Percentiles rank a stretch among this genome's conserved stretches.
phyloP scores from a whole-genome alignment of 2,888 invertebrate species.

The Drosophila borealis region DNA sequence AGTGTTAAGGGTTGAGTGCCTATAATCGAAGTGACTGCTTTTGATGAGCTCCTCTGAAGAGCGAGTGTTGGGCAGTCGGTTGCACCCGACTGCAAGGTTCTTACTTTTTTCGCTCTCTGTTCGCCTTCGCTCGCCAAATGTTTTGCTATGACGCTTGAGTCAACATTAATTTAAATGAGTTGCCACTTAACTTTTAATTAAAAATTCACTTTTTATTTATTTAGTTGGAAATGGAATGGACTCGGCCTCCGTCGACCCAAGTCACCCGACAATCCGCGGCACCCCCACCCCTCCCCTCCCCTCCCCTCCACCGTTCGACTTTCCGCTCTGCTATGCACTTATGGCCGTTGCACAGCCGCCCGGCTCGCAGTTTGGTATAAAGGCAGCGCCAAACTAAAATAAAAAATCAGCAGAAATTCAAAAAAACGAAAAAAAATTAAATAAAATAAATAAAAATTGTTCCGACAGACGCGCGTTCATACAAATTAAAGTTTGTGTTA shows the following conservation, averaged over 20 bases:
- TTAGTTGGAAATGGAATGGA: constrained; percentile 77
- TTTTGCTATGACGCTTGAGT: constrained; percentile 80
- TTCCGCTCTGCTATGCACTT: constrained; percentile 49
- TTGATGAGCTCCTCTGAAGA: too few relatives aligned
- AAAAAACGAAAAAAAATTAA: constrained; percentile 22
- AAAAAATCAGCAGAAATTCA: constrained; percentile 56
- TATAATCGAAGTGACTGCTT: too few relatives aligned
- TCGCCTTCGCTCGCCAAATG: constrained; percentile 63
- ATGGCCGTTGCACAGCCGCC: constrained; percentile 41
- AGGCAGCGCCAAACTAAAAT: constrained; percentile 69
- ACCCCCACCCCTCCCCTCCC: background rate
- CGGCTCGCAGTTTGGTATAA: constrained; percentile 69
- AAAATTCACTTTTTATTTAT: constrained; percentile 82
- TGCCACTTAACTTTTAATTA: constrained; percentile 83
- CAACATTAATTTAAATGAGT: constrained; percentile 83
- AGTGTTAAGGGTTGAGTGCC: too few relatives aligned
- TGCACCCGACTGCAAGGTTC: too few relatives aligned
- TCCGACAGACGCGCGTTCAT: constrained; percentile 45
- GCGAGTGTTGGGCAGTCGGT: too few relatives aligned
- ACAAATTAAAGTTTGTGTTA: constrained; percentile 80
- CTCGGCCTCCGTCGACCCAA: constrained; percentile 26
- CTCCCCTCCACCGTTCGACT: background rate
- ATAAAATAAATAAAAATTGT: constrained; percentile 28
- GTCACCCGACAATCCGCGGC: background rate
- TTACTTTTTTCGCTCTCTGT: constrained; percentile 10